Conservation (phyloP, 2,113 vertebrate genomes). For the Leptodactylus fuscus region DNA sequence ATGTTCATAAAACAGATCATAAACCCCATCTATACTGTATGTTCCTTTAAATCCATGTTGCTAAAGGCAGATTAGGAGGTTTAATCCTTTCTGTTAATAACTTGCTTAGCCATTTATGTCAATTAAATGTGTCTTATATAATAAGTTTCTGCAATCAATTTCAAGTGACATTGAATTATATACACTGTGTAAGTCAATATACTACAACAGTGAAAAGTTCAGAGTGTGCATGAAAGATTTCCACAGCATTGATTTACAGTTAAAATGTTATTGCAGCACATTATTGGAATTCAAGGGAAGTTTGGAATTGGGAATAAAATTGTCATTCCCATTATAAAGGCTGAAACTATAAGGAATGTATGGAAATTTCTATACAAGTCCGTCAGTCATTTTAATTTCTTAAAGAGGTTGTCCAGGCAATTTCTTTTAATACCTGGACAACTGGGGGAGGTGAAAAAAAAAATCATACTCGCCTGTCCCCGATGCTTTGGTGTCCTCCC, state of each 20-base stretch:
- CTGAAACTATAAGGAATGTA: not conserved
- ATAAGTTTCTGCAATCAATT: slow-evolving; percentile 11
- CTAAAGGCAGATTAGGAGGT: not conserved
- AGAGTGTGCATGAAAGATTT: not conserved
- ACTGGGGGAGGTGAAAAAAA: too few species aligned
- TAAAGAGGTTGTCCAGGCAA: too few species aligned
- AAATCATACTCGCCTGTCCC: too few species aligned
- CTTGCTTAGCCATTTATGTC: not conserved
- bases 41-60: not conserved
- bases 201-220: not conserved
- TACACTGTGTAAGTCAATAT: slow-evolving; percentile 14
- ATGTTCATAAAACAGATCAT: too few species aligned
- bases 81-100: not conserved
- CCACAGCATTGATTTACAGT: not conserved
- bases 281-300: not conserved
- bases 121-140: not conserved
- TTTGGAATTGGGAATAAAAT: not conserved
- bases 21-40: not conserved
- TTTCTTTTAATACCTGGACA: too few species aligned
- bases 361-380: too few species aligned
- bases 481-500: too few species aligned
- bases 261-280: not conserved
- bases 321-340: not conserved
- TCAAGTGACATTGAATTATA: not conserved
- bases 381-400: too few species aligned